These are phyloP conservation scores for Caenorhabditis virilis DNA, from an alignment of 2,888 invertebrate genomes.

Conservation along the genomic window DNA sequence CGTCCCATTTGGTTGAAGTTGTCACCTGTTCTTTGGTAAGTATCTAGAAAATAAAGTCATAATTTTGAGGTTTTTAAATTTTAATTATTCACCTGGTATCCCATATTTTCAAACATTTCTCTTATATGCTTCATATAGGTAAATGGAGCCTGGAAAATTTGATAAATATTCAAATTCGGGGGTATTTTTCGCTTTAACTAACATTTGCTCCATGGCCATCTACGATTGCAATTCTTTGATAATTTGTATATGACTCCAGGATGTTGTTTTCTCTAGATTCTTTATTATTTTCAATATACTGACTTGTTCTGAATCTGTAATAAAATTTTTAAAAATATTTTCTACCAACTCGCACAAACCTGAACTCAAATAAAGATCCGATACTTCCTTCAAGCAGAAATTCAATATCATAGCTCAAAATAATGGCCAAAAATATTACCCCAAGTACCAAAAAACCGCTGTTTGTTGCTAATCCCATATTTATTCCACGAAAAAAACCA, in stretches of 20 bases:
- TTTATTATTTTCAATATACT: constrained; percentile 4
- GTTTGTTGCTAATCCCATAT: not conserved
- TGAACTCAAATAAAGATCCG: constrained; percentile 18
- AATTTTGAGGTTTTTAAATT: not conserved
- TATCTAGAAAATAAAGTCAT: constrained; percentile 2
- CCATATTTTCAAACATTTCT: constrained; percentile 79
- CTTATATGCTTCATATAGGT: constrained; percentile 83
- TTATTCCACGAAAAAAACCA: not conserved
- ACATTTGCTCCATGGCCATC: constrained; percentile 55
- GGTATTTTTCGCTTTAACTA: constrained; percentile 1
- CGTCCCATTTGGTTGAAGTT: constrained; percentile 77
- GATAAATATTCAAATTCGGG: not conserved
- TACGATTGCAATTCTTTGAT: constrained; percentile 47
- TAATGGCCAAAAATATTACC: not conserved
- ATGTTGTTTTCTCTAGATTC: not conserved
- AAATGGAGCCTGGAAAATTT: constrained; percentile 68
- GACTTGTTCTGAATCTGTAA: constrained; percentile 18
- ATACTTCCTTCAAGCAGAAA: constrained; percentile 20
- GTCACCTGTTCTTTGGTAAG: constrained; percentile 6
- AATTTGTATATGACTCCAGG: not conserved
- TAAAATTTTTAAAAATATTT: not conserved
- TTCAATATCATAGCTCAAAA: not conserved
- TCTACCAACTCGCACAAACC: too few species aligned
- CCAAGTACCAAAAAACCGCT: not conserved
- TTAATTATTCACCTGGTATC: constrained; percentile 72